phyloP scores from a whole-genome alignment of 2,888 invertebrate genomes.

The Parochlus steinenii region DNA sequence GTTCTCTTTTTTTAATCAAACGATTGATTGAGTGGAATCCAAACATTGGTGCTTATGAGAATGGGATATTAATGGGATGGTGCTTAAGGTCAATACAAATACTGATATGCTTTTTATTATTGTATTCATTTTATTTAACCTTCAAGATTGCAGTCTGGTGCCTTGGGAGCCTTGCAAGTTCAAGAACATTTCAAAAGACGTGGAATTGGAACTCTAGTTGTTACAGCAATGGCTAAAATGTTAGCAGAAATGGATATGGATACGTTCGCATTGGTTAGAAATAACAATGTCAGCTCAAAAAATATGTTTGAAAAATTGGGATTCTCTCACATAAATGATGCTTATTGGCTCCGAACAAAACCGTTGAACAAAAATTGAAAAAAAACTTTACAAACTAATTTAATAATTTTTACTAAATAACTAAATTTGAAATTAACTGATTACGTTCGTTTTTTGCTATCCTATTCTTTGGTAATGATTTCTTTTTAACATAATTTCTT shows the following conservation, averaged over 20 bases:
- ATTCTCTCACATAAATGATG: conserved; percentile 18
- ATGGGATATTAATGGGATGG: conserved; percentile 25
- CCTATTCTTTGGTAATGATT: too few species aligned
- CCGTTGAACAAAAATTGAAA: conserved; percentile 1
- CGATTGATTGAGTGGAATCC: conserved; percentile 22
- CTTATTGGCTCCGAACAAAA: conserved; percentile 6
- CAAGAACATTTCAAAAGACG: conserved; percentile 18
- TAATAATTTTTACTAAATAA: too few species aligned
- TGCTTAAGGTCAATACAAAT: conserved; percentile 22
- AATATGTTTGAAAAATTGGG: conserved; percentile 20
- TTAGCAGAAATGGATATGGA: conserved; percentile 20
- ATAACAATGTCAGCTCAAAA: conserved; percentile 18
- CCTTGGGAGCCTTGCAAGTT: conserved; percentile 22
- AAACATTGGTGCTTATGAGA: conserved; percentile 22
- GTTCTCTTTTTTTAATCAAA: conserved; percentile 21
- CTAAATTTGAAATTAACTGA: too few species aligned
- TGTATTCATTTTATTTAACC: too few species aligned
- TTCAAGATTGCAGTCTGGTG: conserved; percentile 17
- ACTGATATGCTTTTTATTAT: neutral
- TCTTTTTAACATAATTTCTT: too few species aligned
- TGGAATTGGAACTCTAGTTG: conserved; percentile 19
- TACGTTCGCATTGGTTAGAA: conserved; percentile 20
- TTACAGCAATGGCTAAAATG: conserved; percentile 18
- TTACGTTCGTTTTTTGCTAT: too few species aligned
- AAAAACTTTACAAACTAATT: too few species aligned